These are phyloP conservation scores for Mohoua ochrocephala DNA, from an alignment of 2,113 vertebrate genomes.

Conservation along the genomic window DNA sequence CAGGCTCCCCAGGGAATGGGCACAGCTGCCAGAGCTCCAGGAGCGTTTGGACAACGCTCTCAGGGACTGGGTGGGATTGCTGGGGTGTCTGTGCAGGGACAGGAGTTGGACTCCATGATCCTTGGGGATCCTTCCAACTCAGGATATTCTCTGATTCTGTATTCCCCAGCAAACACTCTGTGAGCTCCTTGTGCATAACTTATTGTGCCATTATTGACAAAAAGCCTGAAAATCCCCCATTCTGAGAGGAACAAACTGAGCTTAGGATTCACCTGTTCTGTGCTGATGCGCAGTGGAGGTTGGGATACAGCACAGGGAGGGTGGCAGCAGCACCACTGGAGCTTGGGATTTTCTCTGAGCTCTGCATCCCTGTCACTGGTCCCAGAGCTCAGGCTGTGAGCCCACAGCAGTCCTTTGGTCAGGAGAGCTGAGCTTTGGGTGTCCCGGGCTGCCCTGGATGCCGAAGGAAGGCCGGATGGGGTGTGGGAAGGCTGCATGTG, in stretches of 20 bases:
- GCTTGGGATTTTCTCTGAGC: not conserved
- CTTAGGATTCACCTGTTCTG: not conserved
- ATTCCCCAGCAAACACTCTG: not conserved
- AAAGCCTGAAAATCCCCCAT: not conserved
- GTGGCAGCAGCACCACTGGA: not conserved
- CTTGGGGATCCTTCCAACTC: not conserved
- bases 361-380: fast-evolving
- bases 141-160: not conserved
- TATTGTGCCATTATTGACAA: not conserved
- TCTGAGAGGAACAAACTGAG: not conserved
- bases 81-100: not conserved
- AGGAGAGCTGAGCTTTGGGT: not conserved
- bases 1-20: not conserved
- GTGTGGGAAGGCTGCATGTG: fast-evolving
- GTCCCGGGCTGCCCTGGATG: fast-evolving
- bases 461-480: fast-evolving
- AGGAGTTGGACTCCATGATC: not conserved
- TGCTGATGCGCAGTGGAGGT: fast-evolving
- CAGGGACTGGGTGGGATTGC: not conserved
- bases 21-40: not conserved
- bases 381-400: not conserved
- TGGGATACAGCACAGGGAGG: fast-evolving
- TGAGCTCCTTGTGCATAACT: not conserved
- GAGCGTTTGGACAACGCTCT: fast-evolving
- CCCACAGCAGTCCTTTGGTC: not conserved